A percentile compares a stretch with the other conserved stretches of the same genome.
Evolutionary conservation across 2,888 invertebrate genomes (phyloP).

Genomic region (Apodemia hepburni): DNA sequence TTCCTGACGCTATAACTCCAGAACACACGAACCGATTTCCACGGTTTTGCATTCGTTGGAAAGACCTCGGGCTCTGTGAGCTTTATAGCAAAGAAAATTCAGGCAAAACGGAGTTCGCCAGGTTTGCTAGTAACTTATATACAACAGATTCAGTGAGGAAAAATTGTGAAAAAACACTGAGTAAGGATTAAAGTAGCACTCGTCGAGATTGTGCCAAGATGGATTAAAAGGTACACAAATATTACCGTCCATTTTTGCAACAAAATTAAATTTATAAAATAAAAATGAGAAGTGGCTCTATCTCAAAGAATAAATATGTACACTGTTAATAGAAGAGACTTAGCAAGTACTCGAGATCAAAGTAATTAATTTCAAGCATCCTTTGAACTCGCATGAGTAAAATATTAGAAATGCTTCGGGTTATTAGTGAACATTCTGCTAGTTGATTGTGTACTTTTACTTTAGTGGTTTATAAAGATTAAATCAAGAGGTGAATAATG

Average conservation of each 20-base stretch:
- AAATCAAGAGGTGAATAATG: neutral
- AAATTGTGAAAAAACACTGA: neutral
- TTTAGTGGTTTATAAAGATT: neutral
- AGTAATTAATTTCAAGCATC: conserved; percentile 33
- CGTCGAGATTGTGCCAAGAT: neutral
- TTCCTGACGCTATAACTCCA: no score
- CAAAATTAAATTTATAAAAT: neutral
- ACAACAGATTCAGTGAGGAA: neutral
- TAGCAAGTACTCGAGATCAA: conserved; percentile 29
- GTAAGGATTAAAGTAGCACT: neutral
- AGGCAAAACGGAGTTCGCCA: no score
- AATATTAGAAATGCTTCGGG: conserved; percentile 33
- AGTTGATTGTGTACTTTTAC: conserved; percentile 15
- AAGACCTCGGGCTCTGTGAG: no score
- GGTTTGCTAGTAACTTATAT: neutral
- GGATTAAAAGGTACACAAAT: neutral
- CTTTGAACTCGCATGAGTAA: conserved; percentile 32
- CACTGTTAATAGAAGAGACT: conserved; percentile 26
- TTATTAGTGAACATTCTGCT: conserved; percentile 24
- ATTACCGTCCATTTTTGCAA: neutral
- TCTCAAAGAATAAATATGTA: conserved; percentile 24
- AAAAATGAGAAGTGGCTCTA: neutral
- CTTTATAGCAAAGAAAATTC: no score
- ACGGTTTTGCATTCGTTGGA: no score
- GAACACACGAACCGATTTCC: no score